Conservation (phyloP, 1,140 invertebrate genomes). For the Hyposmocoma kahamanoa region DNA sequence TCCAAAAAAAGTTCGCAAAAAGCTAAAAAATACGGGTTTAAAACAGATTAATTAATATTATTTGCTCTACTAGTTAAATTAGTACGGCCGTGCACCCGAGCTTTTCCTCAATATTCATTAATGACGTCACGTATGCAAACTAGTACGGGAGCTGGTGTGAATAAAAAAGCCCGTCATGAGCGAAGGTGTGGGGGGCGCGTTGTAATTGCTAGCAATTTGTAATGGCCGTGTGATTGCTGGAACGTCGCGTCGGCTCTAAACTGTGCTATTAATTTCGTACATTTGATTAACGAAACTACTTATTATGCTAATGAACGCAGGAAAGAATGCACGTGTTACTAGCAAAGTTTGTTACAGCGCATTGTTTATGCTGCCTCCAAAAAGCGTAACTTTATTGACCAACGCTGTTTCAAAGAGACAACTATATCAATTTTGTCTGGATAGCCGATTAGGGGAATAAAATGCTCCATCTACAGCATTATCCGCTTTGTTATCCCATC, state of each 20-base stretch:
- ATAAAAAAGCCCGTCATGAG: slow-evolving; percentile 48
- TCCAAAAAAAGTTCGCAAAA: too few species aligned
- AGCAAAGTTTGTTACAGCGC: too few species aligned
- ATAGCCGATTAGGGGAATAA: too few species aligned
- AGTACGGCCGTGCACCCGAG: neutral
- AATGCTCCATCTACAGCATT: too few species aligned
- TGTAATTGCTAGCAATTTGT: slow-evolving; percentile 71
- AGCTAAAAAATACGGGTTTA: too few species aligned
- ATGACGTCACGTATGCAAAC: slow-evolving; percentile 17
- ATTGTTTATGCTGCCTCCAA: too few species aligned
- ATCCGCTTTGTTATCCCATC: too few species aligned
- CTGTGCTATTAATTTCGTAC: slow-evolving; percentile 71
- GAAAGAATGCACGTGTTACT: slow-evolving; percentile 71
- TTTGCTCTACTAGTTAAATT: too few species aligned
- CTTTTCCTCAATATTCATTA: slow-evolving; percentile 7
- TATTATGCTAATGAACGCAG: slow-evolving; percentile 70
- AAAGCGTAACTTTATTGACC: too few species aligned
- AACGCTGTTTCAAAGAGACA: too few species aligned
- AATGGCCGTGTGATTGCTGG: slow-evolving; percentile 64
- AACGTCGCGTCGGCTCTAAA: slow-evolving; percentile 65
- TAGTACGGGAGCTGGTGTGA: slow-evolving; percentile 34
- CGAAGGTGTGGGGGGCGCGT: slow-evolving; percentile 39
- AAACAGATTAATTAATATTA: too few species aligned
- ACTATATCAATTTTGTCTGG: too few species aligned
- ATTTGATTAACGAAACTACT: slow-evolving; percentile 73